phyloP scores from a whole-genome alignment of 1,140 invertebrate species.

The Drosophila parvula region DNA sequence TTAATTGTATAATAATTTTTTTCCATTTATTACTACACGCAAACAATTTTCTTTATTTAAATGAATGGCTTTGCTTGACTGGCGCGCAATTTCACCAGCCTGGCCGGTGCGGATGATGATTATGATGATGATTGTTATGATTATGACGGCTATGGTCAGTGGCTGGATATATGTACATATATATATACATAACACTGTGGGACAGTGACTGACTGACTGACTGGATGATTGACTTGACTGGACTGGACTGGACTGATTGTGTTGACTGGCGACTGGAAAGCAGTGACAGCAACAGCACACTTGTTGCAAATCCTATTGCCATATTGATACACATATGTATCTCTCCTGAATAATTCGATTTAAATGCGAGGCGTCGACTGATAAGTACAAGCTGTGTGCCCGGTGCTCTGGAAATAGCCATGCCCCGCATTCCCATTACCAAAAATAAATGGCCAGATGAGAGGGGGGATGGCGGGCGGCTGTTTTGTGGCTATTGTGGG shows the following conservation, averaged over 20 bases:
- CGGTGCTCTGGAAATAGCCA: conserved; percentile 64
- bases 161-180: conserved; percentile 6
- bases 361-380: conserved; percentile 63
- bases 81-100: conserved; percentile 68
- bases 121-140: conserved; percentile 10
- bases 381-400: conserved; percentile 62
- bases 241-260: no score
- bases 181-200: conserved; percentile 8
- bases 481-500: conserved; percentile 48
- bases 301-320: conserved; percentile 52
- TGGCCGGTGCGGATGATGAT: conserved; percentile 33
- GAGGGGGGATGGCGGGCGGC: conserved; percentile 12
- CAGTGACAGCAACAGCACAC: conserved; percentile 48
- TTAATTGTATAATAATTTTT: conserved; percentile 80
- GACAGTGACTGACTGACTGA: conserved; percentile 28
- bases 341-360: conserved; percentile 63
- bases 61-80: conserved; percentile 73
- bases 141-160: conserved; percentile 21
- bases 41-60: conserved; percentile 78
- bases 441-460: conserved; percentile 60
- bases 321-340: conserved; percentile 15
- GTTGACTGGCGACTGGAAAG: conserved; percentile 22
- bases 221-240: conserved; percentile 30
- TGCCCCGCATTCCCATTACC: conserved; percentile 53
- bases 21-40: conserved; percentile 66